Percentiles rank a stretch among this genome's conserved stretches.
Evolutionary conservation across 1,140 invertebrate genomes (phyloP).

Genomic region (Heterodera schachtii): DNA sequence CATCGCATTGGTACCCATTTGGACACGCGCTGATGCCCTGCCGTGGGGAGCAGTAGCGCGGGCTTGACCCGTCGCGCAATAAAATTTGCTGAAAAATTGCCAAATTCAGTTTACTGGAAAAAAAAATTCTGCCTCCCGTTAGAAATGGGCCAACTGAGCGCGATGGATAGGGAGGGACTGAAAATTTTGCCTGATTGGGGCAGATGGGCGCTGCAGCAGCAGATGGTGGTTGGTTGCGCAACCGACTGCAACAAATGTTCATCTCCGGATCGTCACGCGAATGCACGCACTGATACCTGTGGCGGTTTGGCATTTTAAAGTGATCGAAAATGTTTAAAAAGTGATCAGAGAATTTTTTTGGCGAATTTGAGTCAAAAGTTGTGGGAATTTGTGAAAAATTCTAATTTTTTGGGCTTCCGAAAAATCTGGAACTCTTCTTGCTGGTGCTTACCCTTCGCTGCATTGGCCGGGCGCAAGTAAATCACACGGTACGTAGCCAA

Average conservation of each 20-base stretch:
- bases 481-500: slow-evolving; percentile 52
- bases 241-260: slow-evolving; percentile 15
- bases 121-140: background rate
- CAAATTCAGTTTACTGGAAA: slow-evolving; percentile 35
- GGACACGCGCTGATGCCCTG: slow-evolving; percentile 2
- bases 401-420: too few relatives aligned
- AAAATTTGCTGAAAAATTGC: slow-evolving; percentile 11
- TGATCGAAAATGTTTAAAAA: too few relatives aligned
- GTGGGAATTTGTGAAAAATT: too few relatives aligned
- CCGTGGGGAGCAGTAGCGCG: slow-evolving; percentile 20
- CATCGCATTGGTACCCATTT: slow-evolving; percentile 47
- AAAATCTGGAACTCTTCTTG: too few relatives aligned
- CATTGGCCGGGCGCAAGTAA: slow-evolving; percentile 34
- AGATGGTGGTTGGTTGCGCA: slow-evolving; percentile 10
- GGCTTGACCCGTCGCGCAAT: slow-evolving; percentile 20
- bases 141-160: too few relatives aligned
- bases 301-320: background rate
- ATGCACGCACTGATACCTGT: slow-evolving; percentile 16
- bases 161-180: too few relatives aligned
- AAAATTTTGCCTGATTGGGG: slow-evolving; percentile 19
- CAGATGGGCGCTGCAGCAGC: slow-evolving; percentile 15
- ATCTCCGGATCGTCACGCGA: slow-evolving; percentile 22
- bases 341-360: too few relatives aligned
- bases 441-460: slow-evolving; percentile 9
- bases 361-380: too few relatives aligned